These are phyloP conservation scores for Smithornis capensis DNA, from an alignment of 2,113 vertebrate genomes.

Conservation along the genomic window DNA sequence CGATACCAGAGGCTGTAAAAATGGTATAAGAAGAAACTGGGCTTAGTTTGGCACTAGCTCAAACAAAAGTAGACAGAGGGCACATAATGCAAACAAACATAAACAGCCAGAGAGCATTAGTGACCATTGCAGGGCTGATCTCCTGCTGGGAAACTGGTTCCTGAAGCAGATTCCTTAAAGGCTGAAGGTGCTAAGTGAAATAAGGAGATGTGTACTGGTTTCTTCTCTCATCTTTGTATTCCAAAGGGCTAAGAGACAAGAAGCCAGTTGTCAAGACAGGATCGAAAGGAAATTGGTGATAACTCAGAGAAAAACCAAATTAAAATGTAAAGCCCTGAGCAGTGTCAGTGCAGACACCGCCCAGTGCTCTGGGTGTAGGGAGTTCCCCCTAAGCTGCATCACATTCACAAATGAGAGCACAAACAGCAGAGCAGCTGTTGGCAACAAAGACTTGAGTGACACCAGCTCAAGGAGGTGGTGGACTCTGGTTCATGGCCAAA, in stretches of 20 bases:
- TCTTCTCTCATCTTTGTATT: neutral
- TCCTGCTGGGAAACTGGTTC: neutral
- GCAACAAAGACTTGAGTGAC: neutral
- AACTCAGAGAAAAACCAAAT: neutral
- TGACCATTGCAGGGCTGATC: neutral
- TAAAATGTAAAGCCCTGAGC: neutral
- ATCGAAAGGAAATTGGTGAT: neutral
- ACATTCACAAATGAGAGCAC: neutral
- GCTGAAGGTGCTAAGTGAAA: neutral
- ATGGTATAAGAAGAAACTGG: neutral
- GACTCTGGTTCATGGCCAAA: neutral
- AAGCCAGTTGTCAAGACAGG: neutral
- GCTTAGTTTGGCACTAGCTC: neutral
- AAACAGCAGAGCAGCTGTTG: neutral
- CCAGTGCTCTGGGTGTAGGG: neutral
- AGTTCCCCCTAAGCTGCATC: neutral
- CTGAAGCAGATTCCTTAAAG: neutral
- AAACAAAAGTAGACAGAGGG: neutral
- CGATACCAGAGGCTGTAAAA: neutral
- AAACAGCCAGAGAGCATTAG: neutral
- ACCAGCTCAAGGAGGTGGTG: too few species aligned
- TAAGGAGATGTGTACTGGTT: neutral
- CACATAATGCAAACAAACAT: neutral
- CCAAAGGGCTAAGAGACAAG: neutral
- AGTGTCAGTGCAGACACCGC: neutral